Evolutionary conservation across 1,140 invertebrate genomes (phyloP).

Genomic region (Cherax destructor): DNA sequence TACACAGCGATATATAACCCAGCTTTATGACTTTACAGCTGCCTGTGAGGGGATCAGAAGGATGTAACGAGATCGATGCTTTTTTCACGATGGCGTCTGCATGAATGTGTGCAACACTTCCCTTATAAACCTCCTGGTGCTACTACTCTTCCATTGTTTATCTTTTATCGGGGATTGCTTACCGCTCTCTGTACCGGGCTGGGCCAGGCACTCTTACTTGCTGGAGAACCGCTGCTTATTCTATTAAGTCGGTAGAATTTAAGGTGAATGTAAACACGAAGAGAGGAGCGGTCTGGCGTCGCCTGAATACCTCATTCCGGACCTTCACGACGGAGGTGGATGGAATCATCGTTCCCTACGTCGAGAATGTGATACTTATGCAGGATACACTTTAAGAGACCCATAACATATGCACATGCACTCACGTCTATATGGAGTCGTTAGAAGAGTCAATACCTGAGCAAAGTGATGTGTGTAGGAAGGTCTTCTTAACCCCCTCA

Average conservation of each 20-base stretch:
- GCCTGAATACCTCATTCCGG: too few relatives aligned
- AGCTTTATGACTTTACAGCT: not conserved
- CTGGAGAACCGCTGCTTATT: too few relatives aligned
- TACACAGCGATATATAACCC: not conserved
- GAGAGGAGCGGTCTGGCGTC: too few relatives aligned
- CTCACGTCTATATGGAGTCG: too few relatives aligned
- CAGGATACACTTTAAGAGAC: too few relatives aligned
- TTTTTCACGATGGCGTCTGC: not conserved
- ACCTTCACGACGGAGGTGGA: too few relatives aligned
- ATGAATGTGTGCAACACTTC: not conserved
- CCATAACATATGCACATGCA: too few relatives aligned
- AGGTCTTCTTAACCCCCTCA: too few relatives aligned
- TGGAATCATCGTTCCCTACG: too few relatives aligned
- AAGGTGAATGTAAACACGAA: not conserved
- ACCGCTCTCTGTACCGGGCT: not conserved
- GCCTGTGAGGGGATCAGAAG: not conserved
- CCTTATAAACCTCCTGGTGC: not conserved
- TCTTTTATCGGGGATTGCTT: not conserved
- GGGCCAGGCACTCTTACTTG: not conserved
- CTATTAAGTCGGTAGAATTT: not conserved
- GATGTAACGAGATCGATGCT: not conserved
- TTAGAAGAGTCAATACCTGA: too few relatives aligned
- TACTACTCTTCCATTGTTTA: not conserved
- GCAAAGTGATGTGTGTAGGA: too few relatives aligned
- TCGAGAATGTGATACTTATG: too few relatives aligned